phyloP scores from a whole-genome alignment of 2,797 vertebrate species.

The Protonibea diacanthus region DNA sequence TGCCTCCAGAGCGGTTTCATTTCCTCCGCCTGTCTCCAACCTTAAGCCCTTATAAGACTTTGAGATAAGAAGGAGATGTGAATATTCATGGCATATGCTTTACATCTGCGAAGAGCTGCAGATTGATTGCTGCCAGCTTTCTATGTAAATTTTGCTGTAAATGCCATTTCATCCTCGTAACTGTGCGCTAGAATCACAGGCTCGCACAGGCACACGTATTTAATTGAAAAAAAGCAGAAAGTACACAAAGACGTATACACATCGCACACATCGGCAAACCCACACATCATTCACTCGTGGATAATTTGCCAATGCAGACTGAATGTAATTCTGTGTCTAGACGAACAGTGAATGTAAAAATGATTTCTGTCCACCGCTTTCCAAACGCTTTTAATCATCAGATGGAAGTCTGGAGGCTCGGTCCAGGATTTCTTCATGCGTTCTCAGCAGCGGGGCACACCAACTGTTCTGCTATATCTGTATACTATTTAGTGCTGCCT shows the following conservation, averaged over 20 bases:
- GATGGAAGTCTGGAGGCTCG: slow-evolving; percentile 30
- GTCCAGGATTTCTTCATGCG: slow-evolving; percentile 35
- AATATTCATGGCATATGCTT: slow-evolving; percentile 46
- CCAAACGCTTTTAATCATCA: slow-evolving; percentile 58
- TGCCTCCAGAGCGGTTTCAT: slow-evolving; percentile 26
- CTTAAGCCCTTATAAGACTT: slow-evolving; percentile 20
- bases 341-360: slow-evolving; percentile 46
- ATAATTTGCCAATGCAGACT: slow-evolving; percentile 41
- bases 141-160: slow-evolving; percentile 11
- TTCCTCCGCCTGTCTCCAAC: slow-evolving; percentile 17
- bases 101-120: slow-evolving; percentile 30
- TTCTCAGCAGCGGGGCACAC: slow-evolving; percentile 19
- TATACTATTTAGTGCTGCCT: slow-evolving; percentile 38
- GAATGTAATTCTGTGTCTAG: slow-evolving; percentile 64
- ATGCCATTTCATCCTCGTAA: slow-evolving; percentile 23
- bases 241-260: slow-evolving; percentile 10
- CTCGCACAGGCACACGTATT: neutral
- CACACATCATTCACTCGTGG: slow-evolving; percentile 46
- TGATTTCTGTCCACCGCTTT: slow-evolving; percentile 43
- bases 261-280: slow-evolving; percentile 13
- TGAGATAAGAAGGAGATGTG: slow-evolving; percentile 32
- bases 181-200: slow-evolving; percentile 15
- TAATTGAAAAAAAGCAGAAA: neutral
- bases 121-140: slow-evolving; percentile 27
- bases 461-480: slow-evolving; percentile 33